Evolutionary conservation across 2,113 vertebrate genomes (phyloP).

Genomic region (Pelvicachromis taeniatus): DNA sequence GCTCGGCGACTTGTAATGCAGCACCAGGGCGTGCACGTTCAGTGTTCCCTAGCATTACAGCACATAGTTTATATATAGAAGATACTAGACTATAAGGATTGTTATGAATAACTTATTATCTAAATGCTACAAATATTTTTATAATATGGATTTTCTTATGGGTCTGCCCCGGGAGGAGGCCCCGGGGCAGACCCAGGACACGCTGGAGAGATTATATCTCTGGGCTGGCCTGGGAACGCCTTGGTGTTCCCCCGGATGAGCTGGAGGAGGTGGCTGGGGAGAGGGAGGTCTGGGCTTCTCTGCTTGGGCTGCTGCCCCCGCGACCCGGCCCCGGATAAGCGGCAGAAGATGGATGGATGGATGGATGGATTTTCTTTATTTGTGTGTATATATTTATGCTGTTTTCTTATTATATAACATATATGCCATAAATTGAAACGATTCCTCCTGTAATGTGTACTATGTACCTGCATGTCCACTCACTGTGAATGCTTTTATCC

Average conservation of each 20-base stretch:
- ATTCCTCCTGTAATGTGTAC: neutral
- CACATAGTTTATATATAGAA: neutral
- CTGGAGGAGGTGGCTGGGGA: too few relatives aligned
- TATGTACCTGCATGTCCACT: rapidly evolving
- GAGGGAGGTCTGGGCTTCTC: too few relatives aligned
- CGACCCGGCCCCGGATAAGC: too few relatives aligned
- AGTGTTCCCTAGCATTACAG: neutral
- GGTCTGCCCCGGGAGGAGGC: too few relatives aligned
- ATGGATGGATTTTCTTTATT: rapidly evolving
- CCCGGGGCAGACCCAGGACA: too few relatives aligned
- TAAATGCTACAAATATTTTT: neutral
- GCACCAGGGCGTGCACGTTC: neutral
- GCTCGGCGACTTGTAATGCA: neutral
- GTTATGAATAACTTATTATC: neutral
- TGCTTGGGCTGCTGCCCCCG: too few relatives aligned
- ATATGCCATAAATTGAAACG: neutral
- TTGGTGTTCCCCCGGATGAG: too few relatives aligned
- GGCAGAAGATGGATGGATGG: too few relatives aligned
- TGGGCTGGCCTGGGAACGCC: too few relatives aligned
- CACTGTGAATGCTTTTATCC: neutral
- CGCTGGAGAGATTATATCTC: too few relatives aligned
- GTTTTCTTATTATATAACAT: rapidly evolving
- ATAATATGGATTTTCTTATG: neutral
- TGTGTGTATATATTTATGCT: rapidly evolving
- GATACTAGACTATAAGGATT: neutral